A percentile compares a stretch with the other conserved stretches of the same genome.
These are phyloP conservation scores for Perognathus longimembris DNA, from an alignment of 2,113 vertebrate genomes.

Conservation along the genomic window DNA sequence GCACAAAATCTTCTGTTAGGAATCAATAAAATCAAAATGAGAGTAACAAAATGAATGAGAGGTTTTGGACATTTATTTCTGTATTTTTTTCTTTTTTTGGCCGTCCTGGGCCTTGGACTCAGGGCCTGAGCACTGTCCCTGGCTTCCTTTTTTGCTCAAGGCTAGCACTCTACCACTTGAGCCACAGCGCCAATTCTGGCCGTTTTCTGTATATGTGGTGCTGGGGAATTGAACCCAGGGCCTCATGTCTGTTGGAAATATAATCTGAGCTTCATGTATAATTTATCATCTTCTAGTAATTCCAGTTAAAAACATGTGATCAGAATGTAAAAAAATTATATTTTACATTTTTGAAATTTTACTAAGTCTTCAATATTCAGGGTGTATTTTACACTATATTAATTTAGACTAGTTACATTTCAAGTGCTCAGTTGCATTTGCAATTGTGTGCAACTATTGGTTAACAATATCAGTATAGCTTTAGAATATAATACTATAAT, in stretches of 20 bases:
- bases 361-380: background rate
- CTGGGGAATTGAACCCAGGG: no score
- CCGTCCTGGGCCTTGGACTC: no score
- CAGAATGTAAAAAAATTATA: background rate
- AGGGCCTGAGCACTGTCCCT: no score
- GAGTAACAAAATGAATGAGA: background rate
- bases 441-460: background rate
- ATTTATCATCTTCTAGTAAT: slow-evolving; percentile 7
- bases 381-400: background rate
- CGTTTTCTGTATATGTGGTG: no score
- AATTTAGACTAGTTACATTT: background rate
- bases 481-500: background rate
- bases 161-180: no score
- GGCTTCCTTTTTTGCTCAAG: no score
- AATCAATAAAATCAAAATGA: slow-evolving; percentile 30
- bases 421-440: background rate
- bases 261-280: background rate
- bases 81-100: no score
- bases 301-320: background rate
- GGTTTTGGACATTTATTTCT: background rate
- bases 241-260: background rate
- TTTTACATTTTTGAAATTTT: slow-evolving; percentile 1
- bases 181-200: no score
- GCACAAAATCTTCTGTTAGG: background rate
- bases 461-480: background rate